These are phyloP conservation scores for Diploptera punctata DNA, from an alignment of 2,888 invertebrate species.

Conservation along the genomic window DNA sequence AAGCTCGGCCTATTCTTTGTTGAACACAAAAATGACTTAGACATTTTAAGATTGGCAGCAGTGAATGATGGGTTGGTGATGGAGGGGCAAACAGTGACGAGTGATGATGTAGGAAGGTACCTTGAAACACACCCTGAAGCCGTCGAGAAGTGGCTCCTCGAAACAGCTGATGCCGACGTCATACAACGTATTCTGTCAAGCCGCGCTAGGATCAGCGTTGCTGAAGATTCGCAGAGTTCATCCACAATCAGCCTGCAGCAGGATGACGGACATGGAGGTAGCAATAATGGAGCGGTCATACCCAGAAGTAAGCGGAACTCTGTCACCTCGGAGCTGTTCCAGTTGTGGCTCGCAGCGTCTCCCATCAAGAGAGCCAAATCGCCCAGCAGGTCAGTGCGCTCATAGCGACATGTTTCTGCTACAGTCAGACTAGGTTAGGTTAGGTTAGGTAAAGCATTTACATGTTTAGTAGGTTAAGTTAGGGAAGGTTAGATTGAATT, in stretches of 20 bases:
- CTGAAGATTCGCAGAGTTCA: slow-evolving; percentile 30
- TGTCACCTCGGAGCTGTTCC: slow-evolving; percentile 84
- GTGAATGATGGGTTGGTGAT: too few relatives aligned
- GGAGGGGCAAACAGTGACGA: too few relatives aligned
- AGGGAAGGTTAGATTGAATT: too few relatives aligned
- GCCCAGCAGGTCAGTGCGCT: slow-evolving; percentile 39
- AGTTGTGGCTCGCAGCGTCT: slow-evolving; percentile 82
- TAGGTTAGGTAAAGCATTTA: too few relatives aligned
- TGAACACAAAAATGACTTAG: too few relatives aligned
- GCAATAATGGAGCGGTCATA: slow-evolving; percentile 30
- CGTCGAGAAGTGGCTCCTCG: slow-evolving; percentile 75
- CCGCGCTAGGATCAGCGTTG: slow-evolving; percentile 17
- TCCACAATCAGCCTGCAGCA: slow-evolving; percentile 34
- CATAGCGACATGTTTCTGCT: too few relatives aligned
- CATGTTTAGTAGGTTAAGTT: too few relatives aligned
- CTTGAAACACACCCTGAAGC: slow-evolving; percentile 31
- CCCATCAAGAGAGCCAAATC: slow-evolving; percentile 67
- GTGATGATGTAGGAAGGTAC: slow-evolving; percentile 5
- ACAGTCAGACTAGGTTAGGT: too few relatives aligned
- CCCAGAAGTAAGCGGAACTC: slow-evolving; percentile 63
- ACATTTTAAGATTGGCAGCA: too few relatives aligned
- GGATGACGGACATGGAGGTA: slow-evolving; percentile 12
- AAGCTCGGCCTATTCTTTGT: too few relatives aligned
- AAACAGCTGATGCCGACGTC: slow-evolving; percentile 74
- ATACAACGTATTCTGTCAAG: slow-evolving; percentile 64